Conservation (phyloP, 92 coral and sea anemone genomes). For the Epizoanthus illoricatus region DNA sequence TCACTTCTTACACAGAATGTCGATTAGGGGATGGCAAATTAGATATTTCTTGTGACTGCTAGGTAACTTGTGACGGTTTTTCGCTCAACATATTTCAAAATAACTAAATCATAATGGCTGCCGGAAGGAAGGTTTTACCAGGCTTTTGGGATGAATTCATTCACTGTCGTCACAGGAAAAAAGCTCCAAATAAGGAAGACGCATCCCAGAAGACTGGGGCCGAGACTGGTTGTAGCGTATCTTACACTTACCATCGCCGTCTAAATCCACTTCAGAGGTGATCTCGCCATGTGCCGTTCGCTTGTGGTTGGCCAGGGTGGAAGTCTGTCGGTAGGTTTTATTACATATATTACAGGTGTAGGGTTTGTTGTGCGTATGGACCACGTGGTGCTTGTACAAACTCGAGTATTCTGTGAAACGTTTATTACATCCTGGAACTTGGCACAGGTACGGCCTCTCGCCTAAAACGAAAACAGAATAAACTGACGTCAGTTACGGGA, state of each 20-base stretch:
- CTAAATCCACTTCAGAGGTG: constrained; percentile 57
- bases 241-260: constrained; percentile 50
- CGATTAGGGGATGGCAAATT: too few relatives aligned
- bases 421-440: constrained; percentile 96
- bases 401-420: constrained; percentile 98
- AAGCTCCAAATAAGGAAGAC: not conserved
- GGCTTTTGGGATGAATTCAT: not conserved
- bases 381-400: constrained; percentile 96
- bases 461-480: constrained; percentile 49
- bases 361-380: constrained; percentile 97
- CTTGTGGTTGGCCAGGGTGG: constrained; percentile 98
- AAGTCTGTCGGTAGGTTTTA: constrained; percentile 97
- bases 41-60: too few relatives aligned
- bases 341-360: constrained; percentile 95
- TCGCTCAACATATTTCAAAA: too few relatives aligned
- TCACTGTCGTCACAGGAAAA: not conserved
- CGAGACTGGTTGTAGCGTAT: too few relatives aligned
- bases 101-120: too few relatives aligned
- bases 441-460: constrained; percentile 95
- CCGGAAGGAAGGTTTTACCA: not conserved
- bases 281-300: constrained; percentile 96
- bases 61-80: too few relatives aligned
- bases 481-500: not conserved
- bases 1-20: too few relatives aligned
- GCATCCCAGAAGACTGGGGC: too few relatives aligned